Evolutionary conservation across 2,113 vertebrate species (phyloP).

Genomic region (Epinephelus cyanopodus): DNA sequence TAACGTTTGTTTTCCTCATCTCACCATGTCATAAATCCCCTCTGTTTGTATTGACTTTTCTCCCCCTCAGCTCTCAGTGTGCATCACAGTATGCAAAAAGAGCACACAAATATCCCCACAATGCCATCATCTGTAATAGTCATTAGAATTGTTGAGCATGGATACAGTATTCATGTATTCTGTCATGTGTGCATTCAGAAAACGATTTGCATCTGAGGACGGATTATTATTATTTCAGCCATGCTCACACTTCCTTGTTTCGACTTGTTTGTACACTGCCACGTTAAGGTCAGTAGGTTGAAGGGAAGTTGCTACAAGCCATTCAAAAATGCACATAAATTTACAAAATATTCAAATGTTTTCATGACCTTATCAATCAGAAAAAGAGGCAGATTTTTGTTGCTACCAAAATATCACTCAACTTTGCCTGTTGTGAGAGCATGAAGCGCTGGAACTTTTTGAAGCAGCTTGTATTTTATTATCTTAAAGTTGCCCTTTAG

Average conservation of each 20-base stretch:
- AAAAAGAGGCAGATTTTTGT: too few relatives aligned
- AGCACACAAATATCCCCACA: neutral
- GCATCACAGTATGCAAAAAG: neutral
- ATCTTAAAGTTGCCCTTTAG: too few relatives aligned
- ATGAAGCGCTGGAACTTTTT: neutral
- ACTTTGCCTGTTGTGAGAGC: neutral
- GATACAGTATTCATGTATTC: neutral
- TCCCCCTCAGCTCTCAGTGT: neutral
- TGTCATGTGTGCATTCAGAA: conserved; percentile 3
- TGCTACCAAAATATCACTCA: neutral
- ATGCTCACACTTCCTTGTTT: neutral
- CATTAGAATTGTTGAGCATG: neutral
- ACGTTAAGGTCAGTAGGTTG: too few relatives aligned
- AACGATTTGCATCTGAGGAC: neutral
- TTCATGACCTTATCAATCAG: too few relatives aligned
- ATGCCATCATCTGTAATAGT: neutral
- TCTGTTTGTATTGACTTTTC: neutral
- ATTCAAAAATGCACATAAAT: neutral
- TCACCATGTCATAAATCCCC: neutral
- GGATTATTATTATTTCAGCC: neutral
- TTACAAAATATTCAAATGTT: neutral
- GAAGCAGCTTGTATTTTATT: too few relatives aligned
- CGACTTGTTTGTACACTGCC: too few relatives aligned
- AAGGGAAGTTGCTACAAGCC: neutral
- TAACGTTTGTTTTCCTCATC: neutral